Percentiles rank a stretch among this genome's conserved stretches.
These are phyloP conservation scores for Sebastes miniatus DNA, from an alignment of 2,797 vertebrate genomes.

Conservation along the genomic window DNA sequence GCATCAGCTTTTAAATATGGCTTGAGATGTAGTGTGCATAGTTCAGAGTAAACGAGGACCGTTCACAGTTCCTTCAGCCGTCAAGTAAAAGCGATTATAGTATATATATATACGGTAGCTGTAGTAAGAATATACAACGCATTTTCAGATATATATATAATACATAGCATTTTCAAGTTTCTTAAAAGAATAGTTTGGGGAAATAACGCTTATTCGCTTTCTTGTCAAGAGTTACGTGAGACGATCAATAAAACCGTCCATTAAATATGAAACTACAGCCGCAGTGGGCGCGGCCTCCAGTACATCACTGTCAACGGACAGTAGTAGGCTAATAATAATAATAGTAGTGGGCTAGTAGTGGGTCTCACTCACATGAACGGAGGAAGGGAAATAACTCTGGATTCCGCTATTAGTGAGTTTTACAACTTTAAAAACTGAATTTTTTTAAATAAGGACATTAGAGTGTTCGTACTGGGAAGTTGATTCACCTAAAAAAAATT, in stretches of 20 bases:
- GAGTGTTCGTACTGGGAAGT: too few relatives aligned
- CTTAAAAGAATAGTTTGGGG: not conserved
- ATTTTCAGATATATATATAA: slow-evolving; percentile 13
- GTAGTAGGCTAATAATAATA: too few relatives aligned
- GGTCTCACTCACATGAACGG: too few relatives aligned
- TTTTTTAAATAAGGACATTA: too few relatives aligned
- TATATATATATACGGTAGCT: not conserved
- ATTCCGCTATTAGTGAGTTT: too few relatives aligned
- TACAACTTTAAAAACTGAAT: too few relatives aligned
- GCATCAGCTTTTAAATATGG: slow-evolving; percentile 24
- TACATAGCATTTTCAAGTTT: not conserved
- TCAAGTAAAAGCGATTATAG: not conserved
- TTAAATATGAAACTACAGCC: not conserved
- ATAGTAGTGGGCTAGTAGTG: too few relatives aligned
- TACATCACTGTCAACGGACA: too few relatives aligned
- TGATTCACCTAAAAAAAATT: too few relatives aligned
- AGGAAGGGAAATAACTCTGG: too few relatives aligned
- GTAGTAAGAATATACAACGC: slow-evolving; percentile 20
- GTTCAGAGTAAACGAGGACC: slow-evolving; percentile 19
- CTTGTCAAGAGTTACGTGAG: not conserved
- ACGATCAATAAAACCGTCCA: not conserved
- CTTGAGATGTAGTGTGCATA: slow-evolving; percentile 25
- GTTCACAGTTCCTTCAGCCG: not conserved
- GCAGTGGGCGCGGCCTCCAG: too few relatives aligned
- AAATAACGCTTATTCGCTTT: not conserved